Conservation (phyloP, 2,888 invertebrate species). For the Pyrrhia umbra region DNA sequence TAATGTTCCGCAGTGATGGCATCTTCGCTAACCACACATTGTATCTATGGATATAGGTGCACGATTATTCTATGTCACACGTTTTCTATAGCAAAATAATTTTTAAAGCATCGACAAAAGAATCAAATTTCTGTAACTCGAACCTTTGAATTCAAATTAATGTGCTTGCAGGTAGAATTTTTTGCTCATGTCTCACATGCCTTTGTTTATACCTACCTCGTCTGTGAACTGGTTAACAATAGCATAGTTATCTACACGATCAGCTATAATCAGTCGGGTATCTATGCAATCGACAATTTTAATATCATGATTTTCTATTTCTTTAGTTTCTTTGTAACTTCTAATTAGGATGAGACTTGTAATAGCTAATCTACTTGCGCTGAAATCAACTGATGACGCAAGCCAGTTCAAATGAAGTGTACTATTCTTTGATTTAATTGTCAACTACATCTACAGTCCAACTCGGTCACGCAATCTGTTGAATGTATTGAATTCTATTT, state of each 20-base stretch:
- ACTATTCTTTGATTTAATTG: constrained; percentile 73
- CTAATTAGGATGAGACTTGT: constrained; percentile 51
- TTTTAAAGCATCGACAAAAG: constrained; percentile 64
- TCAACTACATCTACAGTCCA: constrained; percentile 68
- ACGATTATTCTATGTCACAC: constrained; percentile 54
- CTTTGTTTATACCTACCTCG: constrained; percentile 72
- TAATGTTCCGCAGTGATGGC: constrained; percentile 72
- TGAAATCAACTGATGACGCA: constrained; percentile 61
- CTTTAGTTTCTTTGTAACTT: constrained; percentile 45
- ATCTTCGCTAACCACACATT: constrained; percentile 70
- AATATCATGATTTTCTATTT: constrained; percentile 55
- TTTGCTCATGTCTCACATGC: constrained; percentile 74
- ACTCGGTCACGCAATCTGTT: constrained; percentile 71
- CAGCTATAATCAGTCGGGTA: constrained; percentile 60
- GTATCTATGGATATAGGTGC: constrained; percentile 63
- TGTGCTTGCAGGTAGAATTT: constrained; percentile 76
- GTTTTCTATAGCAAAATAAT: constrained; percentile 60
- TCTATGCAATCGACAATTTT: constrained; percentile 46
- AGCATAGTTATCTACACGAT: constrained; percentile 58
- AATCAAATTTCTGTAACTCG: constrained; percentile 62
- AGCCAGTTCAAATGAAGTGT: constrained; percentile 62
- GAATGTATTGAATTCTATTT: constrained; percentile 78
- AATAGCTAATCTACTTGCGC: constrained; percentile 51
- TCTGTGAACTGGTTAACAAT: constrained; percentile 72
- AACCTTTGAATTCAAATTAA: constrained; percentile 59